These are phyloP conservation scores for Atherix ibis DNA, from an alignment of 2,888 invertebrate genomes.

Conservation along the genomic window DNA sequence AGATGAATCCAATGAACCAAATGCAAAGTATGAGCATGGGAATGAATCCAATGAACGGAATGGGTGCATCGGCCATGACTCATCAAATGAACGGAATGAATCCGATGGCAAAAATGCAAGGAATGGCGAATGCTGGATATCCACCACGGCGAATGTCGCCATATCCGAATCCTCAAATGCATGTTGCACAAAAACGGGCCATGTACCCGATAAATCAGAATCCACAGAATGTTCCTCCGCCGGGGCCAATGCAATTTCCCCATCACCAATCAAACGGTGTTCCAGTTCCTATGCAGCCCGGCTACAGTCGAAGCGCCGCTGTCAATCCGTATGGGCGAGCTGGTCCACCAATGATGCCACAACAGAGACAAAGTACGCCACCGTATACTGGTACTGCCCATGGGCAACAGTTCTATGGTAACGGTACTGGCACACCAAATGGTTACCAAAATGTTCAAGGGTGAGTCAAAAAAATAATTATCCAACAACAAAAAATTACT, in stretches of 20 bases:
- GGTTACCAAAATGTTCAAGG: constrained; percentile 32
- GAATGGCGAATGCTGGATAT: constrained; percentile 36
- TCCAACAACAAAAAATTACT: neutral
- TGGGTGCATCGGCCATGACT: constrained; percentile 48
- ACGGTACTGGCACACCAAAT: constrained; percentile 33
- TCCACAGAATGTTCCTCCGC: constrained; percentile 39
- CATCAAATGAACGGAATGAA: constrained; percentile 52
- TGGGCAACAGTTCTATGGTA: constrained; percentile 41
- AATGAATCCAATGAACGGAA: constrained; percentile 17
- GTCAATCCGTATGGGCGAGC: constrained; percentile 23
- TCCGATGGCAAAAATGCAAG: constrained; percentile 42
- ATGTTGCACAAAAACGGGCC: constrained; percentile 58
- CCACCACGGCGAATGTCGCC: constrained; percentile 71
- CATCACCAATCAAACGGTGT: constrained; percentile 29
- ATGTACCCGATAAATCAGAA: constrained; percentile 37
- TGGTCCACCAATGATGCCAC: constrained; percentile 21
- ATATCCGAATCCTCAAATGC: constrained; percentile 73
- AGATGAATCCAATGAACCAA: constrained; percentile 58
- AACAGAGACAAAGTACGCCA: constrained; percentile 50
- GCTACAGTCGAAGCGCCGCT: constrained; percentile 28
- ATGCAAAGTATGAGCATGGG: constrained; percentile 63
- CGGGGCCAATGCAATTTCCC: constrained; percentile 28
- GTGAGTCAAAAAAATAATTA: constrained; percentile 15
- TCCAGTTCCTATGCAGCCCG: constrained; percentile 34
- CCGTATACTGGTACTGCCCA: constrained; percentile 42